Base-by-base conservation (phyloP, 2,888 invertebrate species). In the Thelaira solivaga region DNA sequence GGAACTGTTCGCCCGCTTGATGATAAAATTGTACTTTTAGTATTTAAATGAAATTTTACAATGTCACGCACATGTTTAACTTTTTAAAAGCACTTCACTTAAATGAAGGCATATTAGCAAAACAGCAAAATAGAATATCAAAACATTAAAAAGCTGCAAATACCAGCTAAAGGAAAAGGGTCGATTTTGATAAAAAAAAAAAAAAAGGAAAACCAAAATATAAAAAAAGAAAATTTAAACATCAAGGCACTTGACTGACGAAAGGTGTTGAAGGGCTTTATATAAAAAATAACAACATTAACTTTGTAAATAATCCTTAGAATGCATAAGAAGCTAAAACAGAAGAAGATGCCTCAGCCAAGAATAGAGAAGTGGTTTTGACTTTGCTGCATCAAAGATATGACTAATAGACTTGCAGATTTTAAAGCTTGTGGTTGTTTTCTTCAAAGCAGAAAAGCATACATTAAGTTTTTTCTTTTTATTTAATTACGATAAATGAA, bases 51-150 rank as follows among this genome's bases (percentile, higher is more conserved):
- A 47, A 43, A 55, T 49, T 68, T 68, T 68, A 57, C 68, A 77
- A 78, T 69, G 73, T 78, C 78, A 78, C 74, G 69, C 78, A 78
- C 73, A 59, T 69, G 72, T 78, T 78, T 65, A 78, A 78, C 77
- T 78, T 73, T 22, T 51, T 51, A 51, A 73, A 69, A 74, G 69
- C 69, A 45, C 78, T 74, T 65, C 24, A 69, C 59, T 73, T 68
- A 69, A 78, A 74, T 59, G 64, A 45, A 61, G 34, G 29, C 57
- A 69, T 71, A 43, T 51, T 43, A 29, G 61, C 31, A 20, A 61
- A 43, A 61, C 18, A 18, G 16, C 4, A 16, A 45, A 18, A 7
- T 22, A n/a, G 13, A 49, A 59, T 65, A 36, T 59, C 53, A 65
- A 59, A 76, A 55, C 71, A 65, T 71, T 71, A 61, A 39, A 29